Percentiles rank a stretch among this genome's conserved stretches.
Conservation (phyloP, 2,113 vertebrate genomes). For the Tragelaphus buxtoni region DNA sequence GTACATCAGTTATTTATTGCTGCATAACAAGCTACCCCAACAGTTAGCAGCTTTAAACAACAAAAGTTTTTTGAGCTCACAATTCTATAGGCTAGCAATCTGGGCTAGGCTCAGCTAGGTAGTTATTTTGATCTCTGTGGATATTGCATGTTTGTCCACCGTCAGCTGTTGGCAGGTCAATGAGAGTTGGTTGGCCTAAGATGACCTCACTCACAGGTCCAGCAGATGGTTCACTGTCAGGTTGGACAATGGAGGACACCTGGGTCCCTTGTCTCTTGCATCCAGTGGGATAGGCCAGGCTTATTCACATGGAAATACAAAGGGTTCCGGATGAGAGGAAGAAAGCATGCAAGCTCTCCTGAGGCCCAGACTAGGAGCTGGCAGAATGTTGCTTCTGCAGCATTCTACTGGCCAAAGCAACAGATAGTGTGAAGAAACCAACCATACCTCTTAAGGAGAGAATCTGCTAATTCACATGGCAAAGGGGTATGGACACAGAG, state of each 20-base stretch:
- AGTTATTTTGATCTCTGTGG: not conserved
- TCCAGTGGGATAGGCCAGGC: not conserved
- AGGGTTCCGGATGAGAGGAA: not conserved
- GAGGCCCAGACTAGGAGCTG: not conserved
- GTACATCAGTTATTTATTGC: not conserved
- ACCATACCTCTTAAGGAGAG: not conserved
- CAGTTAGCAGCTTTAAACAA: constrained; percentile 3
- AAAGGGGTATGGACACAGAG: not conserved
- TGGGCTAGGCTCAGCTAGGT: not conserved
- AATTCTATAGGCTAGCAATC: not conserved
- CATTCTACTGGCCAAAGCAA: not conserved
- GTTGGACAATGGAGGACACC: too few species aligned
- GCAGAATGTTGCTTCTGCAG: not conserved
- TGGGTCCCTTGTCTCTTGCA: not conserved
- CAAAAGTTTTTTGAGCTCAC: not conserved
- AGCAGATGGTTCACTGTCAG: not conserved
- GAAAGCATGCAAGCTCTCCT: not conserved
- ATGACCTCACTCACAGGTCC: not conserved
- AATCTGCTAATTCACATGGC: not conserved
- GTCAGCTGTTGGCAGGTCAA: not conserved
- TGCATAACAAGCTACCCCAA: not conserved
- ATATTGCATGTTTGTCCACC: not conserved
- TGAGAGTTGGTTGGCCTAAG: not conserved
- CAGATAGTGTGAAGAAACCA: not conserved
- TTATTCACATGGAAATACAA: not conserved